phyloP scores from a whole-genome alignment of 2,797 vertebrate genomes.

The Chanos chanos region DNA sequence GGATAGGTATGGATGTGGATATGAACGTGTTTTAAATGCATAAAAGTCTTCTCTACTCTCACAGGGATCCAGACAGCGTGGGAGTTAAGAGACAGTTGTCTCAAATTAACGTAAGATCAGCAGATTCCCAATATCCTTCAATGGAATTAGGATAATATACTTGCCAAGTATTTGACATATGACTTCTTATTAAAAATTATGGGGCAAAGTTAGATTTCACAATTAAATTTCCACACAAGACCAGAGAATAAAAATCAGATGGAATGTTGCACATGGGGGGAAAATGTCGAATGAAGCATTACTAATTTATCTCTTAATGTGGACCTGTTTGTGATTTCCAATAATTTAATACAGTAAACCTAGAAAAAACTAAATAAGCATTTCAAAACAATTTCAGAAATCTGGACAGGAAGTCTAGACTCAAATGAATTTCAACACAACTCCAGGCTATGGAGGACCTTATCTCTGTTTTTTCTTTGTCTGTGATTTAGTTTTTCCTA shows the following conservation, averaged over 20 bases:
- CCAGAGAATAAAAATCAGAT: too few relatives aligned
- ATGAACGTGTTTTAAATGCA: too few relatives aligned
- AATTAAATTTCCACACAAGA: neutral
- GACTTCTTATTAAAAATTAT: too few relatives aligned
- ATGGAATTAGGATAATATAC: too few relatives aligned
- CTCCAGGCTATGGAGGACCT: neutral
- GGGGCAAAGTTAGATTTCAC: neutral
- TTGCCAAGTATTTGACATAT: too few relatives aligned
- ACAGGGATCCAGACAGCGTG: neutral
- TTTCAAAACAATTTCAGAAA: slow-evolving; percentile 12
- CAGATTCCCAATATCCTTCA: too few relatives aligned
- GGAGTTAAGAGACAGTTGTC: too few relatives aligned
- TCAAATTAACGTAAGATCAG: too few relatives aligned
- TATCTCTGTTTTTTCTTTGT: slow-evolving; percentile 7
- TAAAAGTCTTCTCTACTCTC: neutral
- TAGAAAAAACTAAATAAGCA: neutral
- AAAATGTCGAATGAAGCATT: slow-evolving; percentile 47
- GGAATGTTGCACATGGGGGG: slow-evolving; percentile 34
- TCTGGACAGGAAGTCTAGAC: slow-evolving; percentile 18
- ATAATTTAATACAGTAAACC: slow-evolving; percentile 1
- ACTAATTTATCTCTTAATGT: slow-evolving; percentile 41
- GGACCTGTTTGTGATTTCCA: slow-evolving; percentile 4
- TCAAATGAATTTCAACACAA: neutral
- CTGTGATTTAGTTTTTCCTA: neutral
- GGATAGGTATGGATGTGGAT: too few relatives aligned